phyloP scores from a whole-genome alignment of 2,113 vertebrate species.

The Oncorhynchus gorbuscha region DNA sequence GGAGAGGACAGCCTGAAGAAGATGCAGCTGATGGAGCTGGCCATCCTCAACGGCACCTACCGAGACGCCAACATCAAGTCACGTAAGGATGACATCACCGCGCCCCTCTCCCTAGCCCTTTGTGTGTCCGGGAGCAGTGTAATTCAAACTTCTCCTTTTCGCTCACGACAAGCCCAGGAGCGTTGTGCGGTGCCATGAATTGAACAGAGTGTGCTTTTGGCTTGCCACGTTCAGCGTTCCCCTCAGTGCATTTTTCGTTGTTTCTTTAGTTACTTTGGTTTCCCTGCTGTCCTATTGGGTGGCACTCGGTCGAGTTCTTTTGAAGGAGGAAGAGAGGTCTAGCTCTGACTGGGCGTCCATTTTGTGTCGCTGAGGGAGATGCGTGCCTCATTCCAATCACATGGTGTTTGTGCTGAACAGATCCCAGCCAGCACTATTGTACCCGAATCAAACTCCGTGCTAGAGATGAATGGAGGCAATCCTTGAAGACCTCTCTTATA shows the following conservation, averaged over 20 bases:
- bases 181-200: not conserved
- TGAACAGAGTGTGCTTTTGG: not conserved
- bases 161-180: not conserved
- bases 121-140: not conserved
- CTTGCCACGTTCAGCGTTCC: not conserved
- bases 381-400: not conserved
- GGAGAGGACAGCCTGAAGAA: slow-evolving; percentile 96
- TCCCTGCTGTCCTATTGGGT: not conserved
- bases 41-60: slow-evolving; percentile 94
- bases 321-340: not conserved
- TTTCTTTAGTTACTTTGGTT: no score
- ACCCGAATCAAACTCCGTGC: not conserved
- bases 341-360: not conserved
- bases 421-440: not conserved
- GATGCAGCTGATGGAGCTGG: slow-evolving; percentile 96
- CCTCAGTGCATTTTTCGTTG: not conserved
- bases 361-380: slow-evolving; percentile 6
- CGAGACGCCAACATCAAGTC: slow-evolving; percentile 95
- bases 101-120: not conserved
- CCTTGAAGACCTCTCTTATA: not conserved
- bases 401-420: slow-evolving; percentile 2
- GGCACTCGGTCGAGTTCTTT: not conserved
- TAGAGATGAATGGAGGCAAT: not conserved
- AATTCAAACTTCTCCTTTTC: not conserved
- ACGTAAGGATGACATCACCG: slow-evolving; percentile 77